Evolutionary conservation across 2,888 invertebrate species (phyloP).

Genomic region (Hipparchia sbordonii): DNA sequence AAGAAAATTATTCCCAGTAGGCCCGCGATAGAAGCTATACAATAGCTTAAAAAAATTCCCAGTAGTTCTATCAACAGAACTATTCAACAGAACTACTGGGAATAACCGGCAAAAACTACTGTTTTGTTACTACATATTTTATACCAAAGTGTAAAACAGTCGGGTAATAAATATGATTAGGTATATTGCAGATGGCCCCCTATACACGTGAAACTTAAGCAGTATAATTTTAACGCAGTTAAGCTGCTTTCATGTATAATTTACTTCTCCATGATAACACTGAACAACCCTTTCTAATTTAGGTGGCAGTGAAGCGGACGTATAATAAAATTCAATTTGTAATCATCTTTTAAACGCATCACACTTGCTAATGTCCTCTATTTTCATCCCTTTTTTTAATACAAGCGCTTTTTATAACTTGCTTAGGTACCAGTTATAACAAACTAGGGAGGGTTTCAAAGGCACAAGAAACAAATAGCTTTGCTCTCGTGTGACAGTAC

Average conservation of each 20-base stretch:
- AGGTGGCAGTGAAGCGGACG: constrained; percentile 45
- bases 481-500: too few species aligned
- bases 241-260: constrained; percentile 28
- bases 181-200: neutral
- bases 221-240: constrained; percentile 29
- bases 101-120: too few species aligned
- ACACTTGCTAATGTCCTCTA: constrained; percentile 52
- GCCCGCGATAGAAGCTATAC: too few species aligned
- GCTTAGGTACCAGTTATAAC: neutral
- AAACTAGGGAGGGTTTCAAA: neutral
- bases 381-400: constrained; percentile 53
- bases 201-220: neutral
- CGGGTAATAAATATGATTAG: neutral
- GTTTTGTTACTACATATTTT: too few species aligned
- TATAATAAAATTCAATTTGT: constrained; percentile 78
- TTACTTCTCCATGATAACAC: constrained; percentile 39
- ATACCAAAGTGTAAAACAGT: too few species aligned
- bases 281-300: constrained; percentile 47
- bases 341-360: constrained; percentile 62
- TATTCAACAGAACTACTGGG: too few species aligned
- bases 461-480: too few species aligned
- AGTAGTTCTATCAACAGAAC: too few species aligned
- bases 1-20: too few species aligned
- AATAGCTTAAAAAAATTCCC: too few species aligned
- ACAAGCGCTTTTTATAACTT: neutral